Evolutionary conservation across 1,140 invertebrate genomes (phyloP).

Genomic region (Brachionus calyciflorus): DNA sequence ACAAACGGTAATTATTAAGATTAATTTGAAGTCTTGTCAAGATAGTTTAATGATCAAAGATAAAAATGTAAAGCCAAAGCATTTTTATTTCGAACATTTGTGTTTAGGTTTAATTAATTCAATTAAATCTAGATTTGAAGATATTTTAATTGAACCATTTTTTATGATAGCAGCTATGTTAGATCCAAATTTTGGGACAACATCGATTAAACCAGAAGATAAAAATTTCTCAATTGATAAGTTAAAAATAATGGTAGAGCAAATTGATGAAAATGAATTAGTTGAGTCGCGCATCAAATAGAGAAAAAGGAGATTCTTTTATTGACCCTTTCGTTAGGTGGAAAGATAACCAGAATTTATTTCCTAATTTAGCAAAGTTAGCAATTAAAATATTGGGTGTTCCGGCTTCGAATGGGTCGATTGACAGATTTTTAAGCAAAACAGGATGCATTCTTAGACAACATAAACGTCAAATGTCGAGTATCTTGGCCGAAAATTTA

Average conservation of each 20-base stretch:
- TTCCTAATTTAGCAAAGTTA: not conserved
- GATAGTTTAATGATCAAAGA: not conserved
- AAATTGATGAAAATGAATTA: no score
- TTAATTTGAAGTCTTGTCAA: not conserved
- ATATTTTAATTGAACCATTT: not conserved
- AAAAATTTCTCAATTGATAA: no score
- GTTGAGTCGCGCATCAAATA: not conserved
- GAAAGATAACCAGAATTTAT: not conserved
- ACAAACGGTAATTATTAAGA: not conserved
- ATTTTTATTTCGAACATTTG: not conserved
- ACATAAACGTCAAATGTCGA: not conserved
- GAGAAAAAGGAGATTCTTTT: not conserved
- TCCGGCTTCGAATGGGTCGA: not conserved
- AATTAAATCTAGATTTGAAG: constrained; percentile 10
- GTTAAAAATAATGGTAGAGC: no score
- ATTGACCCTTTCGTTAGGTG: not conserved
- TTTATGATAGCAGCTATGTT: not conserved
- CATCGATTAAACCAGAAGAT: no score
- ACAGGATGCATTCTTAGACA: not conserved
- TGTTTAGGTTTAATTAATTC: not conserved
- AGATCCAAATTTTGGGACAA: no score
- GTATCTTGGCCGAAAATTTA: no score
- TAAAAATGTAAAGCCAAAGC: not conserved
- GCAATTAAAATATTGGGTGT: not conserved
- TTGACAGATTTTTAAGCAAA: not conserved